phyloP scores from a whole-genome alignment of 2,888 invertebrate species.

The Callyntrura sp. region DNA sequence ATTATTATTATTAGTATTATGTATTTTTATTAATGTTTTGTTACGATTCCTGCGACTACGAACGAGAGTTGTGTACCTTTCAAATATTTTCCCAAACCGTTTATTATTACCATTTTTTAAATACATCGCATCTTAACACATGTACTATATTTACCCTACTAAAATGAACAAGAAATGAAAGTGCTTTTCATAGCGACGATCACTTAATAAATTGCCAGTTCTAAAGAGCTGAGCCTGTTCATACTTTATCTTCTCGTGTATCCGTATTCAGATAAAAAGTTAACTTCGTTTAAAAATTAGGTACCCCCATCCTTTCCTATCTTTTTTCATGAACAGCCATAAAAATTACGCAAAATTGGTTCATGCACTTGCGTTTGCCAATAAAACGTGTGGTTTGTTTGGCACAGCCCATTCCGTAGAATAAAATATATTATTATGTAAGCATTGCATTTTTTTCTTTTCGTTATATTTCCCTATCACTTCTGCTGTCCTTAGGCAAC shows the following conservation, averaged over 20 bases:
- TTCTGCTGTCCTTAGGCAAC: neutral
- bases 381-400: neutral
- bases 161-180: neutral
- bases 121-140: neutral
- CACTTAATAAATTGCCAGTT: too few species aligned
- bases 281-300: too few species aligned
- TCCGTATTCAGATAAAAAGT: too few species aligned
- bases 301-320: neutral
- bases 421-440: neutral
- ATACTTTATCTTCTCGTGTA: too few species aligned
- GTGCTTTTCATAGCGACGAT: neutral
- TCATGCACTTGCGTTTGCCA: slow-evolving; percentile 10
- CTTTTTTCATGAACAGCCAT: too few species aligned
- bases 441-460: too few species aligned
- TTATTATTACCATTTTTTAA: slow-evolving; percentile 13
- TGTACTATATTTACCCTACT: neutral
- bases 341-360: slow-evolving; percentile 8
- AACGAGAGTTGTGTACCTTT: neutral
- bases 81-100: slow-evolving; percentile 1
- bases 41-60: neutral
- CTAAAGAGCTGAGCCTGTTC: too few species aligned
- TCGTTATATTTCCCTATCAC: neutral
- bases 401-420: slow-evolving; percentile 16
- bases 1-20: slow-evolving; percentile 7
- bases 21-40: neutral